phyloP scores from a whole-genome alignment of 2,797 vertebrate genomes.

The Schizopygopsis pylzovi region DNA sequence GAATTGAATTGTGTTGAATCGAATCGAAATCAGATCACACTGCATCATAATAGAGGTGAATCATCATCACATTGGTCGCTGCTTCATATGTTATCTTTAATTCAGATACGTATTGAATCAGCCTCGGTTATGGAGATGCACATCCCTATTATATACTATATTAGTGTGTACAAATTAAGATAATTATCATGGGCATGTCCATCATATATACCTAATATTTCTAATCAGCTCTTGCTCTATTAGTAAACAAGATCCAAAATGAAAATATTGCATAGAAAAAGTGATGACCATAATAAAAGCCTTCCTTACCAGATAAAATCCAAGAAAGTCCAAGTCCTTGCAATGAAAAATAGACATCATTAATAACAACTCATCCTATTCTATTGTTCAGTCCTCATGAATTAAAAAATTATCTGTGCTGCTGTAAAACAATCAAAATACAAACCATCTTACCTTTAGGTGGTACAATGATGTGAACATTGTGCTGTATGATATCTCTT shows the following conservation, averaged over 20 bases:
- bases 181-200: neutral
- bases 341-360: neutral
- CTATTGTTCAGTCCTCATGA: neutral
- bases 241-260: neutral
- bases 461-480: conserved; percentile 31
- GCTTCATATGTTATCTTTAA: no score
- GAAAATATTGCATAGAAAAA: neutral
- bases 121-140: no score
- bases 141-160: neutral
- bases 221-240: neutral
- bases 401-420: neutral
- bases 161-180: neutral
- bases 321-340: conserved; percentile 32
- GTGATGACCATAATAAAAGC: neutral
- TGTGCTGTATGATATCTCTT: conserved; percentile 23
- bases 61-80: no score
- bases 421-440: neutral
- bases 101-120: no score
- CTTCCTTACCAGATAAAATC: conserved; percentile 38
- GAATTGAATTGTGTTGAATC: no score
- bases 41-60: no score
- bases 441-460: conserved; percentile 47
- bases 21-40: no score
- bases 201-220: neutral
- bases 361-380: neutral